phyloP scores from a whole-genome alignment of 1,140 invertebrate genomes.

The Leptopilina boulardi region DNA sequence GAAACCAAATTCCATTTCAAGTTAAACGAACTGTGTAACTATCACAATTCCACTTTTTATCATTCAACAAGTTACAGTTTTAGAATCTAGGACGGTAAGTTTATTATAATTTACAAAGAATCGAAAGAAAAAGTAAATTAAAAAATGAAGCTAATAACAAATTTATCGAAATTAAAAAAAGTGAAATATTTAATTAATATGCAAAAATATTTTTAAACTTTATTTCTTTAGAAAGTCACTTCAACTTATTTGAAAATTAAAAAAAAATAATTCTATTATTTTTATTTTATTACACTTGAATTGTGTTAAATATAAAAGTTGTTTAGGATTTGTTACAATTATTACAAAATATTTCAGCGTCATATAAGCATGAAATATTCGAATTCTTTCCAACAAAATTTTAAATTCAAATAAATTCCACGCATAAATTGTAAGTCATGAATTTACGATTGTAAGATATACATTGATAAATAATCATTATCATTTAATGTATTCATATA shows the following conservation, averaged over 20 bases:
- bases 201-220: neutral
- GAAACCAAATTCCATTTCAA: conserved; percentile 1
- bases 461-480: neutral
- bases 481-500: neutral
- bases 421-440: neutral
- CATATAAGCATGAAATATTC: conserved; percentile 14
- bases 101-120: neutral
- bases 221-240: too few species aligned
- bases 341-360: neutral
- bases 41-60: conserved; percentile 6
- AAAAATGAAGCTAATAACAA: too few species aligned
- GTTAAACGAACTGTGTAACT: conserved; percentile 13
- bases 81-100: neutral
- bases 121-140: neutral
- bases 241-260: neutral
- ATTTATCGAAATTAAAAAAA: neutral
- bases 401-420: conserved; percentile 24
- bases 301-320: neutral
- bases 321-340: neutral
- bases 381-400: neutral
- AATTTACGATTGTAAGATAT: neutral
- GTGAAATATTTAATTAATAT: neutral
- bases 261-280: neutral
- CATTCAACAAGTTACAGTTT: neutral
- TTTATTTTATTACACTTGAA: neutral